Conservation (phyloP, 2,113 vertebrate genomes). For the Siphamia tubifer region DNA sequence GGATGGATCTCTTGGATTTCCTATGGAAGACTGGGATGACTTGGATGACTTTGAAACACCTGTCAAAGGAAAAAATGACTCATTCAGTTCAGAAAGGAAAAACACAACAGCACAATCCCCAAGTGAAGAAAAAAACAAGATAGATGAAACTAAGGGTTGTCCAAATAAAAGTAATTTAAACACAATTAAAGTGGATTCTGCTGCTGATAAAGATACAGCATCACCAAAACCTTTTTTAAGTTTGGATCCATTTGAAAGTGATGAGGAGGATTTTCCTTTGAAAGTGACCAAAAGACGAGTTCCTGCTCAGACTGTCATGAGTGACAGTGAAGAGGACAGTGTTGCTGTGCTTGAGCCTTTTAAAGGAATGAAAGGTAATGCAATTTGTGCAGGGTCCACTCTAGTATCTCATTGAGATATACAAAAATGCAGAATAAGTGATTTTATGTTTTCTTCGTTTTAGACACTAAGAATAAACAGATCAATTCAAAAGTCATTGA, state of each 20-base stretch:
- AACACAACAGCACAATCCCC: neutral
- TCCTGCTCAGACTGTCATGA: constrained; percentile 39
- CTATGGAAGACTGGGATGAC: constrained; percentile 85
- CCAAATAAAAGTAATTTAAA: neutral
- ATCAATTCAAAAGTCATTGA: constrained; percentile 47
- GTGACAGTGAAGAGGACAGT: constrained; percentile 69
- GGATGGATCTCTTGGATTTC: constrained; percentile 49
- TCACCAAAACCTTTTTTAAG: constrained; percentile 5
- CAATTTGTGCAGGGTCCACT: neutral
- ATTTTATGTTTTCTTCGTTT: constrained; percentile 2
- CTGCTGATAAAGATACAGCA: neutral
- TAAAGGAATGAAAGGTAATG: constrained; percentile 53
- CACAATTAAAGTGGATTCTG: neutral
- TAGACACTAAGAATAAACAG: constrained; percentile 35
- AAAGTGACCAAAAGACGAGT: constrained; percentile 26
- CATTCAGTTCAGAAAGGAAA: constrained; percentile 32
- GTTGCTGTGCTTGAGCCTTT: neutral
- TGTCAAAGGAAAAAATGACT: constrained; percentile 50
- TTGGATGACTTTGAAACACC: constrained; percentile 90
- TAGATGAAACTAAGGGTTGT: neutral
- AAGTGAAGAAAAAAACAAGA: constrained; percentile 4
- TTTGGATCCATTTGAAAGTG: constrained; percentile 13
- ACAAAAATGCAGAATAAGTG: no score
- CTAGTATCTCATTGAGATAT: no score
- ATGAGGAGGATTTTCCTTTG: constrained; percentile 50